phyloP scores from a whole-genome alignment of 2,113 vertebrate species.

The Oxygymnocypris stewartii region DNA sequence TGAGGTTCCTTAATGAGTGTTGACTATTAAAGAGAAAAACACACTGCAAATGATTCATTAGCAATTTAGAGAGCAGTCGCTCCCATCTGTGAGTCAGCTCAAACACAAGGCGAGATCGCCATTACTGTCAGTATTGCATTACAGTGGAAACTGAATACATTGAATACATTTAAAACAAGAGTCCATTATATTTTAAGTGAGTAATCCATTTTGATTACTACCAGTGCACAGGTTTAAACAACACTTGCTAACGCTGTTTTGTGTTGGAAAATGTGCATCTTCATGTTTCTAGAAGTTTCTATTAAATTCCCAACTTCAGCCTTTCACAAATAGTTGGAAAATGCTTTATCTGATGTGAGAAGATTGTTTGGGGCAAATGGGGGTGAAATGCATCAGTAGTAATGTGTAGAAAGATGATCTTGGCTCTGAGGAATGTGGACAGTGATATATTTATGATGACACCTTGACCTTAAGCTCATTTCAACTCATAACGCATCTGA shows the following conservation, averaged over 20 bases:
- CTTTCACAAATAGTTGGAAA: constrained; percentile 36
- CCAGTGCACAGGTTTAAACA: constrained; percentile 28
- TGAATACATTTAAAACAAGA: constrained; percentile 50
- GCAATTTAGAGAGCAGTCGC: constrained; percentile 68
- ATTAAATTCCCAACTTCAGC: constrained; percentile 38
- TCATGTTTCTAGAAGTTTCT: constrained; percentile 37
- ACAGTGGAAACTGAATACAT: constrained; percentile 56
- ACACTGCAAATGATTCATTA: constrained; percentile 66
- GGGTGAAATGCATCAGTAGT: constrained; percentile 38
- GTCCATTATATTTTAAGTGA: constrained; percentile 20
- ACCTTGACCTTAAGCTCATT: constrained; percentile 60
- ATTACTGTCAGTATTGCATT: constrained; percentile 65
- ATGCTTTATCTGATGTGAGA: constrained; percentile 27
- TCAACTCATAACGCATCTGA: constrained; percentile 58
- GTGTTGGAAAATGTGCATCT: constrained; percentile 32
- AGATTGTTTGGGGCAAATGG: constrained; percentile 19
- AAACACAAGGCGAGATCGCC: constrained; percentile 65
- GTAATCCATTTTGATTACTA: constrained; percentile 32
- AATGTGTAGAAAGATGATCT: constrained; percentile 57
- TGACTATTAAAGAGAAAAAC: constrained; percentile 24
- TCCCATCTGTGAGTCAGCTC: constrained; percentile 67
- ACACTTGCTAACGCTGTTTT: constrained; percentile 23
- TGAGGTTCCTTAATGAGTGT: not conserved
- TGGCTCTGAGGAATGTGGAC: constrained; percentile 61
- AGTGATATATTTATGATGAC: constrained; percentile 63